Evolutionary conservation across 2,888 invertebrate genomes (phyloP), one percentile per base, ranked within the genome.

Genomic region (Pollenia amentaria): DNA sequence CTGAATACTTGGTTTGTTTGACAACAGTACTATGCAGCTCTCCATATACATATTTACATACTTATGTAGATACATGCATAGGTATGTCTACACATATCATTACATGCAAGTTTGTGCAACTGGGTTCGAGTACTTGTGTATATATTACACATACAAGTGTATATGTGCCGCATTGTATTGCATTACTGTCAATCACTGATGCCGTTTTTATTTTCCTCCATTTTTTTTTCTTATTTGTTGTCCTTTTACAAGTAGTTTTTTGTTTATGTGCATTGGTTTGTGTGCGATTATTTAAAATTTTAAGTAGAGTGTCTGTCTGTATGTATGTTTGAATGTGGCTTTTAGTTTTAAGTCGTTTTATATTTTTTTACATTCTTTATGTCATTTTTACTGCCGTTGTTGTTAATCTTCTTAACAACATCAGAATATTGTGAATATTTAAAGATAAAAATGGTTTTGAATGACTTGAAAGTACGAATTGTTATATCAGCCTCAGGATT

Each of bases 151-250:
- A 75, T 42, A 55, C 62, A 72, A 79, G 62, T 64, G 6, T 6
- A 29, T 29, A 69, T 69, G 77, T 84, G 84, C 78, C 77, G 53
- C 81, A 85, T 69, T 77, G 85, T 73, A 73, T 77, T 42, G 51
- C 42, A 62, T 72, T 65, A 73, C 65, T 62, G 85, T 76, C 80
- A 84, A 69, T 84, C 79, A 69, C 38, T 51, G 29, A 21, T 65
- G 40, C 79, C 70, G 73, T 1, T 53, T 67, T 44, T 67, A 3
- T 46, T 46, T 75, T 2, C 40, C 51, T 40, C 9, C 38, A 38
- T 21, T 44, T 57, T 18, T 57, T 65, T n/a, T 55, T 53, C 18
- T 79, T 29, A 44, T 44, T 70, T 7, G n/a, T n/a, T n/a, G n/a
- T n/a, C 3, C 29, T 16, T 21, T 64, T 51, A 67, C 53, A 44